Evolutionary conservation across 2,888 invertebrate species (phyloP).

Genomic region (Eupeodes luniger): DNA sequence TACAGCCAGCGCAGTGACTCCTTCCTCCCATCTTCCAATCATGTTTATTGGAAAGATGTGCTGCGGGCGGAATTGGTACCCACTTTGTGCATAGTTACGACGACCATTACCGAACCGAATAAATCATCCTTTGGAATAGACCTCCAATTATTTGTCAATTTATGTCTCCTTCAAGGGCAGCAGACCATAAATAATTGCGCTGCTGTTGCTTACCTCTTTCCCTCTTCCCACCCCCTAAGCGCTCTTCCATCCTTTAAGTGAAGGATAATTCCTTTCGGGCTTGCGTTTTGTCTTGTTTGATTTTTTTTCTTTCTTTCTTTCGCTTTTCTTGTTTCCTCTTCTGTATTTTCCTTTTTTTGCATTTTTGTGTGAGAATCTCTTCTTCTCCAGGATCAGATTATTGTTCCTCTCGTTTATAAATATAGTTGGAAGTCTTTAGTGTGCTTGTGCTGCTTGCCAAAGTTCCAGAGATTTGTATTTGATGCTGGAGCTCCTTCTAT

Average conservation of each 20-base stretch:
- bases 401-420: conserved; percentile 35
- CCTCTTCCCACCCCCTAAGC: not conserved
- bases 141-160: conserved; percentile 82
- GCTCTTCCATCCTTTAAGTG: conserved; percentile 5
- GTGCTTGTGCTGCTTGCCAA: not conserved
- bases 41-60: conserved; percentile 56
- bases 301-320: conserved; percentile 16
- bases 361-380: conserved; percentile 34
- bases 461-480: conserved; percentile 18
- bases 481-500: conserved; percentile 34
- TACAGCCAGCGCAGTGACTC: conserved; percentile 16
- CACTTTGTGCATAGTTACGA: conserved; percentile 76
- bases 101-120: conserved; percentile 77
- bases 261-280: conserved; percentile 74
- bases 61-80: conserved; percentile 69
- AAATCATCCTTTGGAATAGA: conserved; percentile 80
- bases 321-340: not conserved
- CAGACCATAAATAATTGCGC: conserved; percentile 80
- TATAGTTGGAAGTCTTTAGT: conserved; percentile 12
- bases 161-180: conserved; percentile 81
- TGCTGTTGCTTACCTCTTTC: conserved; percentile 45
- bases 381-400: conserved; percentile 69
- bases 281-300: conserved; percentile 61
- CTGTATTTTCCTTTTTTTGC: not conserved
- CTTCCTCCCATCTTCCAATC: conserved; percentile 46